Percentiles rank a stretch among this genome's conserved stretches.
These are phyloP conservation scores for Drosophila nebulosa DNA, from an alignment of 1,140 invertebrate species.

Conservation along the genomic window DNA sequence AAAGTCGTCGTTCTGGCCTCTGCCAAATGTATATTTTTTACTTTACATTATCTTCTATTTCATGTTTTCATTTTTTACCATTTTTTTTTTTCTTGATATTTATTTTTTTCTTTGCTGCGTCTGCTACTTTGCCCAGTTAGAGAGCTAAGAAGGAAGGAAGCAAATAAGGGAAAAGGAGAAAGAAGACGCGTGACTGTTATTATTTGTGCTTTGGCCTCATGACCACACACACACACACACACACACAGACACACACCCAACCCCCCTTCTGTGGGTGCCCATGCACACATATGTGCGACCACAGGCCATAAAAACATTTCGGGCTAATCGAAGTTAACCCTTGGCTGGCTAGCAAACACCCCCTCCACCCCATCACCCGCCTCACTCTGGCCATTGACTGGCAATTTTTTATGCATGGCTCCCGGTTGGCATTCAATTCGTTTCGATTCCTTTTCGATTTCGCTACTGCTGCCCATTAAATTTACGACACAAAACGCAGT, in stretches of 20 bases:
- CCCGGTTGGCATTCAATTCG: constrained; percentile 74
- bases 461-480: constrained; percentile 66
- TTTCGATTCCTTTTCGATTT: constrained; percentile 74
- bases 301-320: constrained; percentile 76
- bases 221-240: constrained; percentile 50
- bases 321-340: constrained; percentile 78
- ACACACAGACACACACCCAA: neutral
- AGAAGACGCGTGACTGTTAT: constrained; percentile 59
- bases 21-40: neutral
- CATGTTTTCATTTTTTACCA: constrained; percentile 4
- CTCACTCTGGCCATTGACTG: constrained; percentile 37
- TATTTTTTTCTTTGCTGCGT: constrained; percentile 67
- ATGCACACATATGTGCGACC: constrained; percentile 70
- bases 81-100: constrained; percentile 57
- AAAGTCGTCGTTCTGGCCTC: neutral
- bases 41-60: constrained; percentile 27
- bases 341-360: constrained; percentile 51
- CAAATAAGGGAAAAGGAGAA: neutral
- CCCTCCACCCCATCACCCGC: neutral
- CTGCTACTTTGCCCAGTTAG: constrained; percentile 40
- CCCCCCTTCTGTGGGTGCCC: neutral
- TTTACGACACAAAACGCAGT: constrained; percentile 76
- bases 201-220: constrained; percentile 70
- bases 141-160: neutral
- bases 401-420: constrained; percentile 77